Evolutionary conservation across 2,797 vertebrate species (phyloP).

Genomic region (Lateolabrax maculatus): DNA sequence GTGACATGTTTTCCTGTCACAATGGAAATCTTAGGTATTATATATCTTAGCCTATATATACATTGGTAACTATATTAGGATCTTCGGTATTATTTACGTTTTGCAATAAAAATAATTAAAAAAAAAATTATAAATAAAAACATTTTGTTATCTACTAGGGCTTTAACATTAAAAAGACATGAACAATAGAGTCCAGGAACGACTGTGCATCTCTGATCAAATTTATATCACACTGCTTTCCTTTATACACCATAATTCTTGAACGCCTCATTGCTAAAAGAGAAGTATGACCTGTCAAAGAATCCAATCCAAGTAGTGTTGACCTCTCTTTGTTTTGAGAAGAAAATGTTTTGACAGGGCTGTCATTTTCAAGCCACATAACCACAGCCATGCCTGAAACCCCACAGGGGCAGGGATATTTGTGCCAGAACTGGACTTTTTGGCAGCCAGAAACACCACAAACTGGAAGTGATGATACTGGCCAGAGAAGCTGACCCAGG

Average conservation of each 20-base stretch:
- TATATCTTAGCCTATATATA: not conserved
- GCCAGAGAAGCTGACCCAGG: constrained; percentile 33
- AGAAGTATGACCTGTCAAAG: constrained; percentile 22
- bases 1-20: not conserved
- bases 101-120: not conserved
- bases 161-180: not conserved
- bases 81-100: not conserved
- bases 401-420: constrained; percentile 45
- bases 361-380: constrained; percentile 70
- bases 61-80: not conserved
- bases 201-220: not conserved
- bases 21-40: not conserved
- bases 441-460: constrained; percentile 58
- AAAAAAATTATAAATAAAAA: not conserved
- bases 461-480: constrained; percentile 60
- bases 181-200: not conserved
- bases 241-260: not conserved
- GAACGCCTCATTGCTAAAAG: constrained; percentile 2
- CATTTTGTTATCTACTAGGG: too few species aligned
- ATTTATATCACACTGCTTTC: not conserved
- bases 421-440: constrained; percentile 60
- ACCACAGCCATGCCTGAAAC: constrained; percentile 49
- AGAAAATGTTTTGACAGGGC: constrained; percentile 35
- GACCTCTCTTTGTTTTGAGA: constrained; percentile 50
- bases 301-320: constrained; percentile 20